A percentile compares a stretch with the other conserved stretches of the same genome.
Evolutionary conservation across 2,113 vertebrate genomes (phyloP).

Genomic region (Camelus dromedarius): DNA sequence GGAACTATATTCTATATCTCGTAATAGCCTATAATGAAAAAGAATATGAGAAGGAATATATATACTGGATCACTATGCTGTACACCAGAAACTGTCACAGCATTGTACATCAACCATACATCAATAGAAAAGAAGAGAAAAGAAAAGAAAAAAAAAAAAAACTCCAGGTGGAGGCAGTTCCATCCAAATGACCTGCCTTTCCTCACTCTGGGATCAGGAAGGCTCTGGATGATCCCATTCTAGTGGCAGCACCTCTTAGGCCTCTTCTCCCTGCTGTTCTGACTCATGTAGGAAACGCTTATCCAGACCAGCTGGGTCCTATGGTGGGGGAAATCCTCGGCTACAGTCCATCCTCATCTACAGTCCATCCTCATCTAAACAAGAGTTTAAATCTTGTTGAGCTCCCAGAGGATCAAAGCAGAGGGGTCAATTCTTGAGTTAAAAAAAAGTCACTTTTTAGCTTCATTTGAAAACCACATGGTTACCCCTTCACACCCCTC

Average conservation of each 20-base stretch:
- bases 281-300: neutral
- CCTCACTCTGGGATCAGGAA: neutral
- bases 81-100: too few species aligned
- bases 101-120: too few species aligned
- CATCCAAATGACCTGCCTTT: neutral
- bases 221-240: neutral
- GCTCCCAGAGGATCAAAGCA: neutral
- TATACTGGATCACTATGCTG: too few species aligned
- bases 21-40: too few species aligned
- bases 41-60: too few species aligned
- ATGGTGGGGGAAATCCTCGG: neutral
- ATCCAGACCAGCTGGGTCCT: neutral
- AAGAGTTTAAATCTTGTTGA: neutral
- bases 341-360: neutral
- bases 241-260: too few species aligned
- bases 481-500: neutral
- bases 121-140: too few species aligned
- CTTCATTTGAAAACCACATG: accelerated
- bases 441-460: neutral
- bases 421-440: neutral
- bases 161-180: neutral
- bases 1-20: too few species aligned
- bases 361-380: neutral
- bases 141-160: neutral
- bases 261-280: neutral